Evolutionary conservation across 2,797 vertebrate genomes (phyloP).

Genomic region (Rhodeus uyekii): DNA sequence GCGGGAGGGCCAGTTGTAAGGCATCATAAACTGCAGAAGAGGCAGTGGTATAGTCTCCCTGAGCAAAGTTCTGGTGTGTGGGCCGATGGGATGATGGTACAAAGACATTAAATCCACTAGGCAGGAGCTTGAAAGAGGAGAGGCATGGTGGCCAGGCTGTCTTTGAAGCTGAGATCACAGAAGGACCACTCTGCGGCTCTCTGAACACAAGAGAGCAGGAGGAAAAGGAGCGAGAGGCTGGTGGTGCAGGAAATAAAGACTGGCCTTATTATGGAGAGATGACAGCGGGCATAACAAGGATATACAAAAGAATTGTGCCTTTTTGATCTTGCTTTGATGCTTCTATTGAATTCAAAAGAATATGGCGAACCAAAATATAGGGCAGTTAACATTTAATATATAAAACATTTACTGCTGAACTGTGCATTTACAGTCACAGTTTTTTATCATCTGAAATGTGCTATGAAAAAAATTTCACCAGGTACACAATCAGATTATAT

Average conservation of each 20-base stretch:
- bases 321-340: background rate
- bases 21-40: background rate
- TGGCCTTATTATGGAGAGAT: constrained; percentile 3
- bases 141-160: constrained; percentile 9
- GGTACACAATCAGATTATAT: background rate
- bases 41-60: background rate
- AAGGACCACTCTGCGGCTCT: constrained; percentile 17
- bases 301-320: background rate
- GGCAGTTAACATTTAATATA: background rate
- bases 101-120: constrained; percentile 20
- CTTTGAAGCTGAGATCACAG: constrained; percentile 48
- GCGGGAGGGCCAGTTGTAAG: background rate
- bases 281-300: background rate
- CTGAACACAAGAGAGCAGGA: constrained; percentile 25
- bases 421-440: no score
- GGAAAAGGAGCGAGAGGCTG: background rate
- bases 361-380: background rate
- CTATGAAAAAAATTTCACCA: background rate
- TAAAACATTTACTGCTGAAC: background rate
- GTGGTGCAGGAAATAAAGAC: background rate
- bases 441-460: background rate
- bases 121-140: constrained; percentile 24
- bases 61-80: background rate
- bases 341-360: background rate
- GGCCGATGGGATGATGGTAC: background rate